Base-by-base conservation (phyloP, 2,797 vertebrate species). In the Lutjanus argentimaculatus region DNA sequence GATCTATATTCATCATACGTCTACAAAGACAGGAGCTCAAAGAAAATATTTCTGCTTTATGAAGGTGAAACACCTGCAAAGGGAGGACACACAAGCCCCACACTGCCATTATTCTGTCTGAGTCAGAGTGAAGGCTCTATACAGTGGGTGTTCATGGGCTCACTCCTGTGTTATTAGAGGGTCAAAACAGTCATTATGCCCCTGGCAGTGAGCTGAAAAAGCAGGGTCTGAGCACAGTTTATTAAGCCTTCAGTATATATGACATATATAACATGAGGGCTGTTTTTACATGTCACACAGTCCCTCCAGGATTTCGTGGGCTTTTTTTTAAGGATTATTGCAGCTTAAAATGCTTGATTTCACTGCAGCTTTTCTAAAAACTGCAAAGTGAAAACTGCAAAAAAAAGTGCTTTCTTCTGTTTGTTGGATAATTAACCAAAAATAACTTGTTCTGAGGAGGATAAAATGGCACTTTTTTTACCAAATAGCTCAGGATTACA, bases 151-250 rank as follows among this genome's bases (percentile, higher is more conserved):
- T 73, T 79, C 49, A 78, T 12, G 6, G 19, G 61, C 52, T 30
- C 25, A 6, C 46, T 88, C 14, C 79, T 77, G 45, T 87, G 69
- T 83, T 80, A 88, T 86, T 85, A 86, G n/a, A 30, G 30, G 30
- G 58, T 80, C 70, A 81, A 85, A 89, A 88, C 80, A 72, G 78
- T 82, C 40, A 83, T 88, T 78, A 72, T 7, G 66, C 59, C 66
- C 7, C 67, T 11, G 25, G 49, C 79, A 74, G 63, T 0, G 36
- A 75, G 63, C 61, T 72, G 2, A 68, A 68, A 68, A 59, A 62
- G 46, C 62, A 5, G 40, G 14, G n/a, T 72, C 56, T 67, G 49
- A 64, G 64, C 40, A 43, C 48, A 56, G 66, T 80, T 83, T 72
- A 84, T 80, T 71, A 30, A 80, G 59, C 67, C 40, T 36, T 72